Base-by-base conservation (phyloP, 1,140 invertebrate genomes). In the Bombus vancouverensis region DNA sequence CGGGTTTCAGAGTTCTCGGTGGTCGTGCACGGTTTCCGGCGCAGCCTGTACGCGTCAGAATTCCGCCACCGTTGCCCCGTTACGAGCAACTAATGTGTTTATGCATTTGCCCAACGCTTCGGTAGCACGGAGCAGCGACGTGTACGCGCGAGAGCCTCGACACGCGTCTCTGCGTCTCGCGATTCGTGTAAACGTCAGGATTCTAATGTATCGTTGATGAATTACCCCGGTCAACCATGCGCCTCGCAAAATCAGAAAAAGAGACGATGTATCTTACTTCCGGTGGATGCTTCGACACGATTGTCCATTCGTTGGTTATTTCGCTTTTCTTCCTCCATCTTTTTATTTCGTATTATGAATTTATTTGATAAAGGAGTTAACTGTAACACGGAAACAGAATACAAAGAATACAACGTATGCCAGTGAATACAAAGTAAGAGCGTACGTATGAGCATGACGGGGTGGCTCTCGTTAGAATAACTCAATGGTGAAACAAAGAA, bases 21-120 rank as follows among this genome's bases (percentile, higher is more conserved):
- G 37, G 32, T 71, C 76, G 53, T 34, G 39, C 73, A 77, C 59
- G 73, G 62, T 72, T 86, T 66, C 65, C 32, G 37, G 65, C 74
- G n/a, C 34, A 81, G 34, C 18, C 78, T 71, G 47, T 80, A 85
- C 44, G 68, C 57, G 79, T 76, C 75, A 83, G 84, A 89, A 89
- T 89, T 89, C 85, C 84, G 39, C 44, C 70, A 28, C 13, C 90
- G 37, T 57, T 73, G 72, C 65, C 39, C 72, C 75, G 84, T 85
- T 89, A 91, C 82, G 89, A 90, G 86, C 91, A 92, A 93, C 92
- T 93, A 92, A 93, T 92, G 92, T 89, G 90, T 93, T 93, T 92
- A 93, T 91, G 92, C 92, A 91, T 93, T 92, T 91, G 89, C 89
- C 88, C 88, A 87, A 91, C 90, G 90, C 87, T 89, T 90, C 88